Base-by-base conservation (phyloP, 2,888 invertebrate species). In the Xylota sylvarum region DNA sequence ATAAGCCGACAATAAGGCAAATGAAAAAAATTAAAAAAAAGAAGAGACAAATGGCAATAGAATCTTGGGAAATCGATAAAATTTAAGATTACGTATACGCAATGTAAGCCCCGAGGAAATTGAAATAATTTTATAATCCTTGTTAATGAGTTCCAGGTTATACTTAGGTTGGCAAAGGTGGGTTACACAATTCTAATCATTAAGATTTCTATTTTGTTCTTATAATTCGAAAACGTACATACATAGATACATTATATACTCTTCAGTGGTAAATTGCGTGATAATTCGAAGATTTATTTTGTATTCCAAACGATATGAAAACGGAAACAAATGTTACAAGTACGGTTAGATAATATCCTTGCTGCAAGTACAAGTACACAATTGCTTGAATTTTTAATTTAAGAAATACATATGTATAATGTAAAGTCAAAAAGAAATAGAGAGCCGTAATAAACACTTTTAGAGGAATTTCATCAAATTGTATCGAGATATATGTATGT, bases 1-100 rank as follows among this genome's bases (percentile, higher is more conserved):
- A 64, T 64, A 72, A 70, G 62, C 35, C 37, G 56, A 43, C 55
- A 55, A 62, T 64, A 70, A 55, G 60, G 70, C 14, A n/a, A 52
- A 78, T 14, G 64, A 46, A 35, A n/a, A 23, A 46, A 56, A 7
- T 19, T 23, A 40, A 12, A 6, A 19, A 40, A 17, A 27, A 37
- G 43, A 23, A 30, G 10, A 64, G 64, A 64, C 14, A 48, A 62
- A n/a, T 27, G 62, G 23, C n/a, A 43, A 64, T 6, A 14, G 30
- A 48, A 65, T 48, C 48, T 17, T 19, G 14, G 27, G 40, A 67
- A 67, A 67, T 69, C 69, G 69, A 69, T 69, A 27, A 17, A 58
- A 52, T 67, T 52, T 37, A 50, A 52, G 52, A 67, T 67, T 67
- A 32, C 64, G 55, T 55, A 17, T 43, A 55, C 55, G 69, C 69